Evolutionary conservation across 2,113 vertebrate genomes (phyloP).

Genomic region (Glareola pratincola): DNA sequence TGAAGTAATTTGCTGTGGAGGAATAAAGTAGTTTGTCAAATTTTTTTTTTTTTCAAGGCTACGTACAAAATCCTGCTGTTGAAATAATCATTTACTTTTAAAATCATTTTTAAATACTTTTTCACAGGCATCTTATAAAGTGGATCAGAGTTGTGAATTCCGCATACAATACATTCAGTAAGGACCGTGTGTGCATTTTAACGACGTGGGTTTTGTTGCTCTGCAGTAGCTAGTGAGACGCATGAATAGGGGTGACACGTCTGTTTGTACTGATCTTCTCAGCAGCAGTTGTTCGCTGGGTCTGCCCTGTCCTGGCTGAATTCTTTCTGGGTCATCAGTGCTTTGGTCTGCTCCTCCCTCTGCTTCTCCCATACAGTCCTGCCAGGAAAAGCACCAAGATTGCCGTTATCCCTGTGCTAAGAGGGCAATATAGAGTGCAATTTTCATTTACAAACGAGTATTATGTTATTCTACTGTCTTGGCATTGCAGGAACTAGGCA

Average conservation of each 20-base stretch:
- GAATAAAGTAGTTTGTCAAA: background rate
- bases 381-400: background rate
- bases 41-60: background rate
- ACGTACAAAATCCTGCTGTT: background rate
- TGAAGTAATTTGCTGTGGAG: constrained; percentile 25
- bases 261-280: background rate
- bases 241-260: background rate
- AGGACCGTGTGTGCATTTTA: background rate
- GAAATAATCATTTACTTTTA: background rate
- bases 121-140: background rate
- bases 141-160: background rate
- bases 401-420: background rate
- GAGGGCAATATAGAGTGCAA: background rate
- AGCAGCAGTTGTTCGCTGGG: background rate
- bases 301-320: background rate
- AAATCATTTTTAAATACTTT: background rate
- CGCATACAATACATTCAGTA: background rate
- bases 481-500: background rate
- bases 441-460: background rate
- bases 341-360: background rate
- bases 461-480: background rate
- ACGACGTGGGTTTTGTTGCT: background rate
- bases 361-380: background rate
- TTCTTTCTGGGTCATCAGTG: background rate
- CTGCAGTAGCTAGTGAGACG: background rate